Base-by-base conservation (phyloP, 2,888 invertebrate species). In the Drosophila mimetica region DNA sequence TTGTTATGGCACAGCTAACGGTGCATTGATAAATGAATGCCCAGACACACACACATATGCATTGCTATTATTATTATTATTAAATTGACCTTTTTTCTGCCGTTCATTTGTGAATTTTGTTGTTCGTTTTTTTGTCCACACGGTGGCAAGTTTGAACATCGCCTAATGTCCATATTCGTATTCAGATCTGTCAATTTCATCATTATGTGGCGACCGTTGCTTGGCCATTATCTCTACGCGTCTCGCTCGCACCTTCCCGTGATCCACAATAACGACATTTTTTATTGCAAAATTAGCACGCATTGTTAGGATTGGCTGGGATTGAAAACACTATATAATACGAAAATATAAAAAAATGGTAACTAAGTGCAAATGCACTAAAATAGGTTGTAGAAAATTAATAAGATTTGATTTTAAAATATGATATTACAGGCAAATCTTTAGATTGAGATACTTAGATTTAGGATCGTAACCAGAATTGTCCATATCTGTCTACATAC, bases 11-110 rank as follows among this genome's bases (percentile, higher is more conserved):
- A 83, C 77, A 76, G 52, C 48, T 86, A 89, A 89, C 86, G 88
- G 86, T 89, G 75, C 79, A 76, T 81, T 67, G 63, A 72, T 77
- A 78, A 72, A 74, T 84, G 66, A 65, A 67, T 69, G 55, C 37
- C 52, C 53, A 60, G 18, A 48, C 59, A 51, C 30, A 16, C 25
- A 47, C n/a, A 36, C 39, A 22, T 7, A 34, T 11, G 5, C 11
- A 9, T 52, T 70, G 54, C 59, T 71, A 58, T 69, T 80, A 48
- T 57, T 80, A 47, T 59, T 72, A 74, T 85, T 87, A 87, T 85
- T 71, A 87, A 89, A 75, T 82, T 89, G 89, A 84, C 88, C 89
- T 86, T 84, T 25, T 83, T 85, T 76, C n/a, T 25, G 65, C 70
- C 57, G 66, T 54, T 65, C 69, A 46, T 71, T 64, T 44, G 51